Conservation (phyloP, 2,113 vertebrate genomes). For the Heterotis niloticus region DNA sequence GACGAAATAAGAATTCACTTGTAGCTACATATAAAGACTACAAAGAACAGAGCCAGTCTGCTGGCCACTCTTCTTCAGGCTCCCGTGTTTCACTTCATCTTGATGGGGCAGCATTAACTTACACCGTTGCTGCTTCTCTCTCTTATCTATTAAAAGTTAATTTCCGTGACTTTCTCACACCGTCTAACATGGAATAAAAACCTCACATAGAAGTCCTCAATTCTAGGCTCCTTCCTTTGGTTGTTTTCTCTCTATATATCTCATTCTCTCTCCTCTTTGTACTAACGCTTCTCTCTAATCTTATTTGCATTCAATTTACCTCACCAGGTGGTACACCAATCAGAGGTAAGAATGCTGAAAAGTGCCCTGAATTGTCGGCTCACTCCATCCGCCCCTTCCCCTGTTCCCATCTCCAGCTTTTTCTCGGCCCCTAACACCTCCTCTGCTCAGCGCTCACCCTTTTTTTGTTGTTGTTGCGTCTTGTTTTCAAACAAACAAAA, state of each 20-base stretch:
- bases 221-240: slow-evolving; percentile 48
- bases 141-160: slow-evolving; percentile 1
- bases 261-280: slow-evolving; percentile 70
- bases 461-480: slow-evolving; percentile 36
- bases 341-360: slow-evolving; percentile 98
- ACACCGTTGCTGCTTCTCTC: neutral
- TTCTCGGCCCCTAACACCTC: slow-evolving; percentile 54
- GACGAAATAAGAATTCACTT: too few relatives aligned
- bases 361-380: slow-evolving; percentile 70
- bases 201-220: neutral
- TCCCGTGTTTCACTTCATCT: neutral
- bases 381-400: slow-evolving; percentile 65
- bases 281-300: slow-evolving; percentile 95
- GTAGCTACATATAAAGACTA: neutral
- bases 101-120: neutral
- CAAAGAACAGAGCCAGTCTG: too few relatives aligned
- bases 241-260: slow-evolving; percentile 53
- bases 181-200: neutral
- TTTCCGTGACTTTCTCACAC: neutral
- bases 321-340: slow-evolving; percentile 99
- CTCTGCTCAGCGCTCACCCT: slow-evolving; percentile 39
- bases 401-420: slow-evolving; percentile 69
- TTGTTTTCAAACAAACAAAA: slow-evolving; percentile 25
- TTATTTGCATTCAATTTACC: slow-evolving; percentile 99
- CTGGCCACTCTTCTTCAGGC: neutral